Conservation (phyloP, 2,113 vertebrate genomes). For the Propithecus coquereli region DNA sequence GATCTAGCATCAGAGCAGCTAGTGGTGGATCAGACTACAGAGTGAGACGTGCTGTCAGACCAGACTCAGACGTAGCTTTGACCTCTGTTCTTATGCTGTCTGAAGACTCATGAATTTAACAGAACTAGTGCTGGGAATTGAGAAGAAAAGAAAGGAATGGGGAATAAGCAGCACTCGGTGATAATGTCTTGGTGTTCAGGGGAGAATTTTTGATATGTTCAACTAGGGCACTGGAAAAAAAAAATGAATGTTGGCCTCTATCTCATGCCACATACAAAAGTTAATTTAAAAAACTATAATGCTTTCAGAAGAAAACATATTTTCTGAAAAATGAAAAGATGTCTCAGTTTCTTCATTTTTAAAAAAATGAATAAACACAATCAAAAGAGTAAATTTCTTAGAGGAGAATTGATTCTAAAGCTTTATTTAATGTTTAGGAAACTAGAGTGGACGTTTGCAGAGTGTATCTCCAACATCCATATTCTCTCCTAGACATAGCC, state of each 20-base stretch:
- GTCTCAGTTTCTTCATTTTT: not conserved
- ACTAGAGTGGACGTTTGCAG: not conserved
- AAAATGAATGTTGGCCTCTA: not conserved
- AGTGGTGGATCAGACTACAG: not conserved
- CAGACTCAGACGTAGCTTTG: slow-evolving; percentile 16
- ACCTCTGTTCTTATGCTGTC: slow-evolving; percentile 11
- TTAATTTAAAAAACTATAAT: not conserved
- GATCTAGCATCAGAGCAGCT: slow-evolving; percentile 19
- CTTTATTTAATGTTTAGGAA: not conserved
- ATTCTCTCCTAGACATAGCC: not conserved
- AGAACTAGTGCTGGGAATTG: slow-evolving; percentile 17
- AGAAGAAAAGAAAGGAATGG: not conserved
- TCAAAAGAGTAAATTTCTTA: not conserved
- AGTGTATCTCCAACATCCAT: not conserved
- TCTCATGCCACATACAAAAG: not conserved
- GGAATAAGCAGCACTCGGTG: not conserved
- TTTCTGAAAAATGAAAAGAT: slow-evolving; percentile 16
- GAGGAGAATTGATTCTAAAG: not conserved
- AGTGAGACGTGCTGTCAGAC: not conserved
- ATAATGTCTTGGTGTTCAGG: not conserved
- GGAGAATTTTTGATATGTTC: not conserved
- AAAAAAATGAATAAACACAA: not conserved
- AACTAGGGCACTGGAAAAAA: not conserved
- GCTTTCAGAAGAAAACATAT: not conserved
- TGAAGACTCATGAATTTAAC: slow-evolving; percentile 54